phyloP scores from a whole-genome alignment of 2,113 vertebrate genomes.

The Bubo scandiacus region DNA sequence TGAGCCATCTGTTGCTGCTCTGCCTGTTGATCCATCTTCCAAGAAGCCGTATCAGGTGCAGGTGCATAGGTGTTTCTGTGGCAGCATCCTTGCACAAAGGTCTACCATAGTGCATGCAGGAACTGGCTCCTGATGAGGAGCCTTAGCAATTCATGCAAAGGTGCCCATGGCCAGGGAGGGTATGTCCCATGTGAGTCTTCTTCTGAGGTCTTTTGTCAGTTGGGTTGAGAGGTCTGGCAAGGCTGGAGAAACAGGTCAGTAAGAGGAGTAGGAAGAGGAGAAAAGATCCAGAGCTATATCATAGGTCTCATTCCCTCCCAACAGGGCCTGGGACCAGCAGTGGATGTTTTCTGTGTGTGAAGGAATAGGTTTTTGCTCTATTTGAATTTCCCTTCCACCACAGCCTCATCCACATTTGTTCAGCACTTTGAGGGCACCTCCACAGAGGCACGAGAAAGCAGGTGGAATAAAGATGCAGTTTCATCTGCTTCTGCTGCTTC shows the following conservation, averaged over 20 bases:
- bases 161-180: background rate
- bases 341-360: background rate
- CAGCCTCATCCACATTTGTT: background rate
- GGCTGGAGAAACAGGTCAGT: background rate
- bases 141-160: background rate
- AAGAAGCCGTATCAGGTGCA: background rate
- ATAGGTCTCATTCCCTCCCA: background rate
- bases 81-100: background rate
- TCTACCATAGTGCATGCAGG: background rate
- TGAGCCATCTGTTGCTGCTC: background rate
- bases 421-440: background rate
- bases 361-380: background rate
- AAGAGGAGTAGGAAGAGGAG: background rate
- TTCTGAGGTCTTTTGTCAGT: background rate
- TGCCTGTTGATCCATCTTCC: background rate
- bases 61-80: background rate
- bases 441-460: background rate
- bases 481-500: background rate
- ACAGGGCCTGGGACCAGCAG: background rate
- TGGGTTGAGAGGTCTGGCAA: background rate
- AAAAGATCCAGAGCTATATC: background rate
- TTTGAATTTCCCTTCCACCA: background rate
- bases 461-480: background rate
- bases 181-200: background rate
- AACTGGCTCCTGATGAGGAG: background rate